Evolutionary conservation across 2,113 vertebrate species (phyloP).

Genomic region (Empidonax traillii): DNA sequence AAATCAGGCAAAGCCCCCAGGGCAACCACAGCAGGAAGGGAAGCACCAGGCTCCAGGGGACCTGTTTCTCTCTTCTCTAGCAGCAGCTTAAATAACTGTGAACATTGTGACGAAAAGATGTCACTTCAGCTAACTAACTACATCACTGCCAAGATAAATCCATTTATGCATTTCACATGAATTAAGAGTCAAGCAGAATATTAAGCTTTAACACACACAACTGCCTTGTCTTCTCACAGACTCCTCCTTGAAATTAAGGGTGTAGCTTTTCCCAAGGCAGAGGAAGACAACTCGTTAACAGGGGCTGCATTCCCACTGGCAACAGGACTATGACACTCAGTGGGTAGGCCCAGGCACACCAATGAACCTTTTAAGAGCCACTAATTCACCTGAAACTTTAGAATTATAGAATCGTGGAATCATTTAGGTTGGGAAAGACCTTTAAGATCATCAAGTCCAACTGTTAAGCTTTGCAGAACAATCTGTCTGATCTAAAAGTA

Average conservation of each 20-base stretch:
- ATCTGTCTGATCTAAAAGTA: neutral
- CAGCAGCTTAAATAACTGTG: neutral
- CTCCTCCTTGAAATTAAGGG: neutral
- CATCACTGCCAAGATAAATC: neutral
- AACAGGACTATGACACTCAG: neutral
- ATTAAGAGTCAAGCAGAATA: neutral
- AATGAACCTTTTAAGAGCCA: neutral
- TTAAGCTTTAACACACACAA: neutral
- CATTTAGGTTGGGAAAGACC: neutral
- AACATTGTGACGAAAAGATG: neutral
- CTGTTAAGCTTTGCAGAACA: neutral
- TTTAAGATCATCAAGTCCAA: neutral
- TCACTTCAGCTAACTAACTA: neutral
- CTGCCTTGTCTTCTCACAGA: neutral
- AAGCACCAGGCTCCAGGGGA: neutral
- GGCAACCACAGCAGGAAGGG: rapidly evolving
- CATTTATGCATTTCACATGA: neutral
- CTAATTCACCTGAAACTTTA: neutral
- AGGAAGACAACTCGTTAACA: neutral
- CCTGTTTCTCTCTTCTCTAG: neutral
- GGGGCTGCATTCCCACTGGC: neutral
- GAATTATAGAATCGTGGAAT: neutral
- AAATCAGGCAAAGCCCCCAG: neutral
- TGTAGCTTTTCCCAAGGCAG: neutral
- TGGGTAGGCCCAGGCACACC: neutral